Evolutionary conservation across 2,113 vertebrate species (phyloP).

Genomic region (Microtus richardsoni): DNA sequence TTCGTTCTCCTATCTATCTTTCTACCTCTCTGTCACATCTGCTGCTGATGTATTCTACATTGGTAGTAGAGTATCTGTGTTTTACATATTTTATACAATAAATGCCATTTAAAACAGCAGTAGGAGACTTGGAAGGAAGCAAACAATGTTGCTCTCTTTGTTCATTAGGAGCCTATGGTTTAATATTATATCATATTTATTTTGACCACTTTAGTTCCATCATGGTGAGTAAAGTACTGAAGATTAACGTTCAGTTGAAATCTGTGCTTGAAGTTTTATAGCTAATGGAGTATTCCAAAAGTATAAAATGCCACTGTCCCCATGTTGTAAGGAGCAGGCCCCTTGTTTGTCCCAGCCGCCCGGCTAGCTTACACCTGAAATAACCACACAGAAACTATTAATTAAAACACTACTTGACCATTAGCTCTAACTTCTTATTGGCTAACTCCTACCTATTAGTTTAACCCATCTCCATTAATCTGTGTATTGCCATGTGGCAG

Average conservation of each 20-base stretch:
- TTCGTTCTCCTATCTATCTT: neutral
- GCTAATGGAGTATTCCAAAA: conserved; percentile 33
- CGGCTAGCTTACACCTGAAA: no score
- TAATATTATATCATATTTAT: neutral
- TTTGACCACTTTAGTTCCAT: neutral
- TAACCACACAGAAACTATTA: no score
- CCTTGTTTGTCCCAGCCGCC: no score
- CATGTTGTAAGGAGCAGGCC: no score
- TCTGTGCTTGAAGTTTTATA: conserved; percentile 35
- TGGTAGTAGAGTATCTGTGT: neutral
- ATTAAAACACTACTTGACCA: no score
- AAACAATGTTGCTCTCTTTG: neutral
- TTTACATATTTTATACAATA: conserved; percentile 3
- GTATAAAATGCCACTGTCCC: neutral
- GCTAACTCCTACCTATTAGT: no score
- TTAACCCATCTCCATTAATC: no score
- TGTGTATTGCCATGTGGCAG: no score
- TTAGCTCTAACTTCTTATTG: no score
- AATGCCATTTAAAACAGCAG: neutral
- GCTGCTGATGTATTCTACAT: neutral
- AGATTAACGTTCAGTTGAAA: neutral
- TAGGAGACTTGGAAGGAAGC: neutral
- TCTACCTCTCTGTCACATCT: neutral
- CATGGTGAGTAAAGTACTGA: neutral
- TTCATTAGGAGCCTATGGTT: neutral